Evolutionary conservation across 2,888 invertebrate species (phyloP), one percentile per base, ranked within the genome.

Genomic region (Drosophila merina): DNA sequence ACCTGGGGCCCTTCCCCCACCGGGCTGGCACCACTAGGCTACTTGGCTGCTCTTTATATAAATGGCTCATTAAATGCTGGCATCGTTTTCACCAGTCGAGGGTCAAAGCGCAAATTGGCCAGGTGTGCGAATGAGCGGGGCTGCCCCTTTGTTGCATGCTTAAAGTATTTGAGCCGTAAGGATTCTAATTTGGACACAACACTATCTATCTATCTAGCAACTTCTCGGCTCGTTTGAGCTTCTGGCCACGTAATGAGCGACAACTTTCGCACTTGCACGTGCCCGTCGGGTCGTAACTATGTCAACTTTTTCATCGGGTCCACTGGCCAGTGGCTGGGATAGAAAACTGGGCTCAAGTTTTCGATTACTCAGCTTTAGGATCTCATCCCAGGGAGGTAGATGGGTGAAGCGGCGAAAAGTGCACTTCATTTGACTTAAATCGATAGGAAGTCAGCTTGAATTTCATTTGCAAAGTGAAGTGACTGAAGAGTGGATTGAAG

Each of bases 391-490:
- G 36, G n/a, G 2, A 36, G 5, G 36, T 55, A 56, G 36, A 26
- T 54, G 70, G 59, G 50, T 73, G 68, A 67, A 20, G n/a, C 26
- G 75, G 77, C 78, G 72, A 70, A 80, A 74, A 84, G 77, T 76
- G 85, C 87, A 86, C 88, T 85, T 85, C 82, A 85, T 88, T 85
- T 88, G 77, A 86, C 87, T 84, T 86, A 87, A 88, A 84, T 88
- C 88, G 87, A 84, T 84, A 76, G 72, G 79, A 77, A 69, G 88
- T 76, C 79, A 75, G 82, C 66, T 72, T 70, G 79, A 84, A 84
- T 80, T 75, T 84, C 81, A 84, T 84, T 88, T 88, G 49, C 67
- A 59, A 87, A 86, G 84, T 86, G 72, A 76, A 68, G 77, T 62
- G 69, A 31, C 79, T 45, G 55, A 68, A 75, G 75, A 68, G 58